A percentile compares a stretch with the other conserved stretches of the same genome.
These are phyloP conservation scores for Caracal caracal DNA, from an alignment of 2,113 vertebrate species.

Conservation along the genomic window DNA sequence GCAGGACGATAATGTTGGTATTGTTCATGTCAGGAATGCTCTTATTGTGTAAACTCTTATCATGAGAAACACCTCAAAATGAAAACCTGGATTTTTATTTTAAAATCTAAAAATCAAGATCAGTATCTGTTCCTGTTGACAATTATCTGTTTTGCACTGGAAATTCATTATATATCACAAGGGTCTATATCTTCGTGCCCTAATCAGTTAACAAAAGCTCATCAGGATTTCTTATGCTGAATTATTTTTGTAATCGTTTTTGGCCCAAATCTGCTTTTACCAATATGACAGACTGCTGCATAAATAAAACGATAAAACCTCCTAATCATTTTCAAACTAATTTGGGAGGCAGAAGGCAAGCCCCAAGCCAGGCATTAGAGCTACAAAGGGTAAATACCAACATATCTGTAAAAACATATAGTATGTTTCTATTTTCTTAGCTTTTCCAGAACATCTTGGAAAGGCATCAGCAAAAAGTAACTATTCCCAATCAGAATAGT, in stretches of 20 bases:
- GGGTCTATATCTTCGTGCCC: neutral
- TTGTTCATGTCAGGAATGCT: neutral
- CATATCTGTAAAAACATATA: neutral
- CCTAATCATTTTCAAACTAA: neutral
- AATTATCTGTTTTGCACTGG: neutral
- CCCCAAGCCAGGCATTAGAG: neutral
- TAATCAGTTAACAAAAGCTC: neutral
- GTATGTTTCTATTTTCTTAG: neutral
- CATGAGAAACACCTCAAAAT: neutral
- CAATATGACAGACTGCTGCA: neutral
- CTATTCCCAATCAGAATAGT: neutral
- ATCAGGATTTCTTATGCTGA: neutral
- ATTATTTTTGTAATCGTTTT: neutral
- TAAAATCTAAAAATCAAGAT: slow-evolving; percentile 12
- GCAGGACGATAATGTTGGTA: neutral
- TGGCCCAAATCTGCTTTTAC: neutral
- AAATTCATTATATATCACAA: neutral
- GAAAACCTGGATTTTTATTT: neutral
- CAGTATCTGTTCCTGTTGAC: neutral
- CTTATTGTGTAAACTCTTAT: neutral
- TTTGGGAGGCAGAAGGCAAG: neutral
- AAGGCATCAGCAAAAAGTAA: neutral
- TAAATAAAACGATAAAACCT: neutral
- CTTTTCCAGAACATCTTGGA: neutral
- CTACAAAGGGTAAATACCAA: neutral